Evolutionary conservation across 2,888 invertebrate genomes (phyloP), one percentile per base, ranked within the genome.

Genomic region (Ptychoptera albimana): DNA sequence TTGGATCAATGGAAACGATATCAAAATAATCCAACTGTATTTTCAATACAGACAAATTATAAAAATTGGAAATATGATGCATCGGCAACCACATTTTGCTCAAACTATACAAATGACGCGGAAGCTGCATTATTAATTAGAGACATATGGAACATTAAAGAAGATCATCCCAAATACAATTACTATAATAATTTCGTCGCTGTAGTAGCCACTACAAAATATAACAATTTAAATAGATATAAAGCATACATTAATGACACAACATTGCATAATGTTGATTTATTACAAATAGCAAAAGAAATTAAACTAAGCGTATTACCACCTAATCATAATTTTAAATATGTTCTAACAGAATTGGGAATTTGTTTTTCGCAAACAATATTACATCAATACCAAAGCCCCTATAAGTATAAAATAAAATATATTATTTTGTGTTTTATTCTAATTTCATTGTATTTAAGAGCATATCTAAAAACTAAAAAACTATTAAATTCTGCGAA

Each of bases 21-120:
- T 53, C 61, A 60, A 29, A 60, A 67, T 41, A 68, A 67, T 56
- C 72, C 72, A 0, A 67, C 68, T 12, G 68, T 71, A 3, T 68
- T 70, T 49, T 68, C 70, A 6, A 64, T 70, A 58, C 69, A 71
- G 54, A 56, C 68, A 44, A 61, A 71, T 43, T 57, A 64, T 46
- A 67, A 64, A 37, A 60, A 67, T n/a, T 67, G 66, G 55, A 64
- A 64, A 37, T 68, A 73, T 8, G 60, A 67, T 0, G 68, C 69
- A 50, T 66, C 72, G 1, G 59, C 67, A 0, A 53, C 68, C 1
- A 70, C 73, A 1, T 55, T 73, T 43, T 74, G 75, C 48, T 67
- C 71, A 0, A 45, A 54, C 4, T 55, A 54, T 13, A 60, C 61
- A 50, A 49, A 66, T 16, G 52, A 64, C n/a, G 50, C 58, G 1